A percentile compares a stretch with the other conserved stretches of the same genome.
These are phyloP conservation scores for Phoenoteleia sp. DNA, from an alignment of 2,888 invertebrate genomes.

Conservation along the genomic window DNA sequence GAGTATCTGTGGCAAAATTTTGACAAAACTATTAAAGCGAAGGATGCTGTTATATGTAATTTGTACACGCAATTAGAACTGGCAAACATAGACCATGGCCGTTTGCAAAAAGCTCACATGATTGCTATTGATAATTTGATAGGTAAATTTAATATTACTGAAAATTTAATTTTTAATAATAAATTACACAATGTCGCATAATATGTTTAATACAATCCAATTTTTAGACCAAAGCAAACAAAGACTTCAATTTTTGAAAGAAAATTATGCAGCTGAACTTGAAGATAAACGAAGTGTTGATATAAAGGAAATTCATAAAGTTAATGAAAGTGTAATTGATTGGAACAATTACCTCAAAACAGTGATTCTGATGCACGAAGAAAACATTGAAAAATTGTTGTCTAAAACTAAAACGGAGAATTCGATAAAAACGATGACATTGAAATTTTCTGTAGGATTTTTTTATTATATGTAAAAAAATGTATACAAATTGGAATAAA, in stretches of 20 bases:
- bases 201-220: too few relatives aligned
- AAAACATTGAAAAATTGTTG: slow-evolving; percentile 79
- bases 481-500: too few relatives aligned
- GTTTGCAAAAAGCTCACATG: slow-evolving; percentile 92
- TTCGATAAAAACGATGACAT: slow-evolving; percentile 78
- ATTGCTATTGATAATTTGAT: slow-evolving; percentile 88
- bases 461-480: neutral
- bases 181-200: too few relatives aligned
- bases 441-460: slow-evolving; percentile 80
- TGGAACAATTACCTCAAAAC: slow-evolving; percentile 88
- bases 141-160: too few relatives aligned
- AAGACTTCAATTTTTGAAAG: slow-evolving; percentile 88
- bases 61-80: slow-evolving; percentile 90
- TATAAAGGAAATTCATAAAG: slow-evolving; percentile 88
- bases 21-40: slow-evolving; percentile 89
- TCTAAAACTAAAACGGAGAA: slow-evolving; percentile 78
- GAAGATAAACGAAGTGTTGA: slow-evolving; percentile 86
- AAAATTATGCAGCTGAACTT: slow-evolving; percentile 88
- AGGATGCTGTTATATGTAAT: slow-evolving; percentile 90
- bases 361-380: slow-evolving; percentile 88
- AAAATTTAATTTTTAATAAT: too few relatives aligned
- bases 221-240: slow-evolving; percentile 88
- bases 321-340: slow-evolving; percentile 87
- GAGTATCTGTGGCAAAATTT: slow-evolving; percentile 89
- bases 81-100: slow-evolving; percentile 91